Conservation (phyloP, 2,888 invertebrate species). For the Nomada goodeniana region DNA sequence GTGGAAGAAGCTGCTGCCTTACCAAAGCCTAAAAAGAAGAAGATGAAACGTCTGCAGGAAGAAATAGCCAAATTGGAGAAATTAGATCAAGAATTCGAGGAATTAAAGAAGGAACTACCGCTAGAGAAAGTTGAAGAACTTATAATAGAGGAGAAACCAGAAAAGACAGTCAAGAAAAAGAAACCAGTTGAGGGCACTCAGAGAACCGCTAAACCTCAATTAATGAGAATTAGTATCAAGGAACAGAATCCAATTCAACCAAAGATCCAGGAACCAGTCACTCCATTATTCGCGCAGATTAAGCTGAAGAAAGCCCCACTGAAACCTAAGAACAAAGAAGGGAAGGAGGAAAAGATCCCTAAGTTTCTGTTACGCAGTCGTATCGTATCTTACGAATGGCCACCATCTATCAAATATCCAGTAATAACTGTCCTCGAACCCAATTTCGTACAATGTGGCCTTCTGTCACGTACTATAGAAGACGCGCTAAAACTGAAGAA, state of each 20-base stretch:
- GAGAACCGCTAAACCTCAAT: constrained; percentile 76
- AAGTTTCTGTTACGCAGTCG: constrained; percentile 85
- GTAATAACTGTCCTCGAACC: constrained; percentile 81
- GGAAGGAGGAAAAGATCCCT: constrained; percentile 81
- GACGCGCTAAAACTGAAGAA: constrained; percentile 85
- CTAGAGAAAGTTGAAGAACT: constrained; percentile 79
- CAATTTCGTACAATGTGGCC: constrained; percentile 84
- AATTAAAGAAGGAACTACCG: constrained; percentile 80
- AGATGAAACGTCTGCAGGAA: constrained; percentile 86
- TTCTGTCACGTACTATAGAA: constrained; percentile 85
- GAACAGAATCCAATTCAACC: constrained; percentile 87
- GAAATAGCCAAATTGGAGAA: constrained; percentile 87
- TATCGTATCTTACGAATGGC: constrained; percentile 83
- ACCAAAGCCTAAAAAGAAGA: constrained; percentile 84
- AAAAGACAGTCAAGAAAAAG: constrained; percentile 48
- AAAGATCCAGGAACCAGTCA: constrained; percentile 86
- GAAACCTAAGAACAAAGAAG: constrained; percentile 77
- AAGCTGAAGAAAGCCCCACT: constrained; percentile 87
- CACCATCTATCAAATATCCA: constrained; percentile 82
- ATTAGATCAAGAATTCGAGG: constrained; percentile 85
- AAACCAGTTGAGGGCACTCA: constrained; percentile 53
- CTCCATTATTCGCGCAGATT: constrained; percentile 87
- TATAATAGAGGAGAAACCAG: constrained; percentile 41
- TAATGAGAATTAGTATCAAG: constrained; percentile 86
- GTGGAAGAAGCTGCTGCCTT: constrained; percentile 87